Evolutionary conservation across 1,140 invertebrate species (phyloP).

Genomic region (Holotrichia oblita): DNA sequence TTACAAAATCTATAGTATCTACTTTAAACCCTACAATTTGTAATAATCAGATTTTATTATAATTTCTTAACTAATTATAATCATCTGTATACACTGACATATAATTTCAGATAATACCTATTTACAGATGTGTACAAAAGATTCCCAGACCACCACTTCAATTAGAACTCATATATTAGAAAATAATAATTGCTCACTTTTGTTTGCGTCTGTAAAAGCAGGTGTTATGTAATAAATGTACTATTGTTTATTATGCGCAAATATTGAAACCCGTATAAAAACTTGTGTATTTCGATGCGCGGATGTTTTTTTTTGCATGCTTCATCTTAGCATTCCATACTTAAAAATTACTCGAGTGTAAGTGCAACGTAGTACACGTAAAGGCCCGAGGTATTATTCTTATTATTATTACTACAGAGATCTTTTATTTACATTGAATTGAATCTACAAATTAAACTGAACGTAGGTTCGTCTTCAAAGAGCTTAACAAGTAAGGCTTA

Average conservation of each 20-base stretch:
- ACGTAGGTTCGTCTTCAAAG: too few species aligned
- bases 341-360: background rate
- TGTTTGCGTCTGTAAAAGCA: background rate
- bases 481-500: background rate
- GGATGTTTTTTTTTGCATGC: background rate
- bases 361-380: too few species aligned
- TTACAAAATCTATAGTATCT: conserved; percentile 4
- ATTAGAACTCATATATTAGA: background rate
- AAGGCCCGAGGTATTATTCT: background rate
- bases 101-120: background rate
- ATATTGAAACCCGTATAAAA: conserved; percentile 1
- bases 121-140: conserved; percentile 10
- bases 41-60: background rate
- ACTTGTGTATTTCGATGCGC: background rate
- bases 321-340: background rate
- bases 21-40: background rate
- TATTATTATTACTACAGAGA: background rate
- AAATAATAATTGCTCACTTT: background rate
- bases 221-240: background rate
- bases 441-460: background rate
- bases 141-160: background rate
- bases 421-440: background rate
- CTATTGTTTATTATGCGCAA: background rate
- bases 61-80: background rate
- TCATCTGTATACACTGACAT: background rate